These are phyloP conservation scores for Cotesia vestalis DNA, from an alignment of 1,140 invertebrate species.

Conservation along the genomic window DNA sequence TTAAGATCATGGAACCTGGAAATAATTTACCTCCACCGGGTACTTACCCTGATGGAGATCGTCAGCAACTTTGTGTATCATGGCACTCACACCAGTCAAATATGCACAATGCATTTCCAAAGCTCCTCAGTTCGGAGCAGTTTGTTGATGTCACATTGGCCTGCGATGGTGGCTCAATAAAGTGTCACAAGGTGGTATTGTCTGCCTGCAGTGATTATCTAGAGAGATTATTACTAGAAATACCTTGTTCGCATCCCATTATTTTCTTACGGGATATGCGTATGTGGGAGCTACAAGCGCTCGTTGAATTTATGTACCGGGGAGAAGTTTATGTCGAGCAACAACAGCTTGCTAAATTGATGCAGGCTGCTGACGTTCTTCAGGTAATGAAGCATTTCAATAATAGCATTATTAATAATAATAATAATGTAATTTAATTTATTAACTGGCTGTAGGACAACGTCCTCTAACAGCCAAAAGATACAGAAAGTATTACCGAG, in stretches of 20 bases:
- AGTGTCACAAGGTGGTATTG: conserved; percentile 87
- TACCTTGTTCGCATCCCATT: conserved; percentile 87
- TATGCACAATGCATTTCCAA: conserved; percentile 74
- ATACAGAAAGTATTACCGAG: no score
- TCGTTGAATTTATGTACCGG: conserved; percentile 89
- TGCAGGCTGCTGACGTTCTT: conserved; percentile 83
- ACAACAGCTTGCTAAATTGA: conserved; percentile 78
- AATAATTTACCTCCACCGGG: conserved; percentile 54
- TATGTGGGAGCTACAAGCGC: conserved; percentile 79
- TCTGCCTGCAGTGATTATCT: conserved; percentile 88
- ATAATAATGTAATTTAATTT: background rate
- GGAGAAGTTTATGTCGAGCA: conserved; percentile 87
- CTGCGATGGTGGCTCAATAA: conserved; percentile 85
- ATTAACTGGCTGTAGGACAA: no score
- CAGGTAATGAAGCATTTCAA: conserved; percentile 67
- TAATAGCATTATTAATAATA: background rate
- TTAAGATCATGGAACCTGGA: conserved; percentile 56
- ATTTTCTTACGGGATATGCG: conserved; percentile 84
- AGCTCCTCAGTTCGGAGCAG: conserved; percentile 82
- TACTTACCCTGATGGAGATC: conserved; percentile 59
- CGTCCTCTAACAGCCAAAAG: no score
- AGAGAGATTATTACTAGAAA: conserved; percentile 81
- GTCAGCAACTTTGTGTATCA: conserved; percentile 69
- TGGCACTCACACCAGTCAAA: conserved; percentile 76
- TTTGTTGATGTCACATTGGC: conserved; percentile 91